Conservation (phyloP, 2,113 vertebrate genomes). For the Mustelus asterias region DNA sequence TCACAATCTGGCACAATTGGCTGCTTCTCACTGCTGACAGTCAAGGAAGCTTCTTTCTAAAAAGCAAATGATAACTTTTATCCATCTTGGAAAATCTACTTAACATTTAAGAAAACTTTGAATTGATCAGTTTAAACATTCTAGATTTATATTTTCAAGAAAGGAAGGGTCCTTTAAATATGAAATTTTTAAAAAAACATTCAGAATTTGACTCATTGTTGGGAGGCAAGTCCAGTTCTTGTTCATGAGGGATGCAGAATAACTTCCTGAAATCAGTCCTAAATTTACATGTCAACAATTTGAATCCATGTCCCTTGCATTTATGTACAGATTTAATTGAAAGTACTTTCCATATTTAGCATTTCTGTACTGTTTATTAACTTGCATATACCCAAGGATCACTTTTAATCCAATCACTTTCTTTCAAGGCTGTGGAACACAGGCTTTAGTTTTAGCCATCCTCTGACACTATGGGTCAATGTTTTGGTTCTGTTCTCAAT, state of each 20-base stretch:
- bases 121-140: not conserved
- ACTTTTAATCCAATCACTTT: not conserved
- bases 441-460: not conserved
- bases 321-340: not conserved
- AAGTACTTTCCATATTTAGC: not conserved
- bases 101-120: not conserved
- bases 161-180: not conserved
- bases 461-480: not conserved
- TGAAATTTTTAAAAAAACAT: too few relatives aligned
- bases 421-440: not conserved
- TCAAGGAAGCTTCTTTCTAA: slow-evolving; percentile 48
- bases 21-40: slow-evolving; percentile 45
- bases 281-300: not conserved
- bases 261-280: not conserved
- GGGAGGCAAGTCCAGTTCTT: not conserved
- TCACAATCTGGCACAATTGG: slow-evolving; percentile 39
- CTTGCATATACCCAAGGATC: not conserved
- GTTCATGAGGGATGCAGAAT: not conserved
- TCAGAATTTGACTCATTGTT: not conserved
- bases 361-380: not conserved
- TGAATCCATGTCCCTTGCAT: not conserved
- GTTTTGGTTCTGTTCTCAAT: not conserved
- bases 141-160: not conserved
- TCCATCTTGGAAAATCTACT: not conserved
- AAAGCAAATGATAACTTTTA: slow-evolving; percentile 4